Evolutionary conservation across 2,113 vertebrate species (phyloP).

Genomic region (Arenaria interpres): DNA sequence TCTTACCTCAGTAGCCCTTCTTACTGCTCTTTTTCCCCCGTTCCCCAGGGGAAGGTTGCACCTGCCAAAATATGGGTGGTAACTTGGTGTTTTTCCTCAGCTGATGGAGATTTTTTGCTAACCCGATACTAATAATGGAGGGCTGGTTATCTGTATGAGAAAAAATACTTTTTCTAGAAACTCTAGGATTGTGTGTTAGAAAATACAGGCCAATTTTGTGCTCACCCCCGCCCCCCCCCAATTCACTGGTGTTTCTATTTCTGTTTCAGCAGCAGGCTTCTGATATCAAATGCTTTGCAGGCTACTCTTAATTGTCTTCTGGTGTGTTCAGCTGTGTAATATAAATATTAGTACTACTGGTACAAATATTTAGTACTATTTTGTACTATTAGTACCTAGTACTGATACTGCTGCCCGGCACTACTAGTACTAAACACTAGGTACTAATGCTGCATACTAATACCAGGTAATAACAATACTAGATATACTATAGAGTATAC

Average conservation of each 20-base stretch:
- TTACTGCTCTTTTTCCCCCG: background rate
- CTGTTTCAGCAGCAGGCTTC: background rate
- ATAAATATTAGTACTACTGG: background rate
- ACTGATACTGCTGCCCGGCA: too few relatives aligned
- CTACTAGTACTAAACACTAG: too few relatives aligned
- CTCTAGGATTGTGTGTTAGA: background rate
- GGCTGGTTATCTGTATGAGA: background rate
- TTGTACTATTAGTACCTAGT: background rate
- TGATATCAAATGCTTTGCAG: background rate
- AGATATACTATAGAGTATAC: background rate
- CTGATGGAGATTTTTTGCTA: background rate
- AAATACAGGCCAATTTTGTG: background rate
- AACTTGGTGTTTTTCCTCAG: background rate
- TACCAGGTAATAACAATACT: background rate
- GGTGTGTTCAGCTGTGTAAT: background rate
- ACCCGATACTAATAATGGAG: background rate
- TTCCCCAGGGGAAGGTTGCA: background rate
- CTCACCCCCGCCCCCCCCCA: fast-evolving
- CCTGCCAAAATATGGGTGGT: background rate
- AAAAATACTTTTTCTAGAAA: background rate
- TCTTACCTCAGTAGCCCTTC: background rate
- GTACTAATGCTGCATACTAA: background rate
- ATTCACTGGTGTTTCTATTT: background rate
- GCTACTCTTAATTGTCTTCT: background rate
- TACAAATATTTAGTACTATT: background rate